Evolutionary conservation across 2,797 vertebrate genomes (phyloP).

Genomic region (Tadarida brasiliensis): DNA sequence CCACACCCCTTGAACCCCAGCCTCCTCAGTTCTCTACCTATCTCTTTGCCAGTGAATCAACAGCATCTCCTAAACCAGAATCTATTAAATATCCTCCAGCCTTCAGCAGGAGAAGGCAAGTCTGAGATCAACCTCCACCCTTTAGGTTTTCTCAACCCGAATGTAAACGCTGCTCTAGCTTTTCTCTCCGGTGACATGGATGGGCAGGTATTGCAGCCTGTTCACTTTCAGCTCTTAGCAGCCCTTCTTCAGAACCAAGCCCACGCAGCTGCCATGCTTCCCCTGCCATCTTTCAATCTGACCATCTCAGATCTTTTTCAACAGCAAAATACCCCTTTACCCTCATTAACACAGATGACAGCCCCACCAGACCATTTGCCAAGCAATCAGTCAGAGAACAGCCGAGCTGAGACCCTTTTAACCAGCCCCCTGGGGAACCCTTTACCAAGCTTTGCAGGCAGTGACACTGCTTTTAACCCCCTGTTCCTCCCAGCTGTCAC

Average conservation of each 20-base stretch:
- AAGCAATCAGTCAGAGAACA: slow-evolving; percentile 87
- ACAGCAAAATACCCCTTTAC: slow-evolving; percentile 86
- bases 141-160: slow-evolving; percentile 90
- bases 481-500: slow-evolving; percentile 89
- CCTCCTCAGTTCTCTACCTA: slow-evolving; percentile 90
- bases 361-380: slow-evolving; percentile 87
- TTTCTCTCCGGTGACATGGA: slow-evolving; percentile 90
- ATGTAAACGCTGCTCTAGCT: slow-evolving; percentile 89
- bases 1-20: slow-evolving; percentile 91
- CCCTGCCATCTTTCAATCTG: slow-evolving; percentile 90
- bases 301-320: slow-evolving; percentile 89
- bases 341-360: slow-evolving; percentile 87
- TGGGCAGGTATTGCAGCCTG: slow-evolving; percentile 90
- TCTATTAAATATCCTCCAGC: slow-evolving; percentile 91
- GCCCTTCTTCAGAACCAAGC: slow-evolving; percentile 91
- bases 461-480: slow-evolving; percentile 89
- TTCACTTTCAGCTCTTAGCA: slow-evolving; percentile 90
- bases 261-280: slow-evolving; percentile 89
- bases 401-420: slow-evolving; percentile 88
- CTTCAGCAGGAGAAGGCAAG: slow-evolving; percentile 92
- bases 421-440: slow-evolving; percentile 87
- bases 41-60: slow-evolving; percentile 91
- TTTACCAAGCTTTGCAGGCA: slow-evolving; percentile 85
- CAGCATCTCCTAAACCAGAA: slow-evolving; percentile 94
- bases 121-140: slow-evolving; percentile 91